These are phyloP conservation scores for Protobothrops mucrosquamatus DNA, from an alignment of 2,113 vertebrate species.

Conservation along the genomic window DNA sequence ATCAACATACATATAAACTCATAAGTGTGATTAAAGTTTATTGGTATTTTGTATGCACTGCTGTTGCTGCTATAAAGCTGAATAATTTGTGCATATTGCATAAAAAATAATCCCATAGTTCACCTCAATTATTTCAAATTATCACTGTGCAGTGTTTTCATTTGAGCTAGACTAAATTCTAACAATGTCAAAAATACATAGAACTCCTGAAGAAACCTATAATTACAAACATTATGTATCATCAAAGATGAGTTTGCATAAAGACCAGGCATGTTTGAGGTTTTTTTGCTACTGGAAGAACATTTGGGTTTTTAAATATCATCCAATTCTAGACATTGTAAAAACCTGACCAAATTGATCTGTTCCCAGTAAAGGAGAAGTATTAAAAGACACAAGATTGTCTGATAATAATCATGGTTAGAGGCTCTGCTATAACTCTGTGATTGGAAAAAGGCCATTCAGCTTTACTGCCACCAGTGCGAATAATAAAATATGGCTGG, in stretches of 20 bases:
- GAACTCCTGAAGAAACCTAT: neutral
- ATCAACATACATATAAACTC: slow-evolving; percentile 1
- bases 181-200: neutral
- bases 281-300: neutral
- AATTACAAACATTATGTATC: neutral
- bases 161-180: neutral
- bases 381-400: neutral
- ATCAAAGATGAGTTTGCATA: neutral
- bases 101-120: neutral
- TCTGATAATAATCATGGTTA: neutral
- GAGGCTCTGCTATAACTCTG: neutral
- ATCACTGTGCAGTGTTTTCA: neutral
- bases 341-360: neutral
- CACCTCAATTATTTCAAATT: neutral
- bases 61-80: neutral
- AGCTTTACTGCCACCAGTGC: neutral
- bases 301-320: neutral
- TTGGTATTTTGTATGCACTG: neutral
- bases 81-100: slow-evolving; percentile 6
- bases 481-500: neutral
- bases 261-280: neutral
- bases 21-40: neutral
- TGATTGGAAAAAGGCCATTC: neutral
- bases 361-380: neutral
- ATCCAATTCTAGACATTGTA: neutral